Evolutionary conservation across 2,113 vertebrate genomes (phyloP), one percentile per base, ranked within the genome.

Genomic region (Pseudolaguvia tuberculata): DNA sequence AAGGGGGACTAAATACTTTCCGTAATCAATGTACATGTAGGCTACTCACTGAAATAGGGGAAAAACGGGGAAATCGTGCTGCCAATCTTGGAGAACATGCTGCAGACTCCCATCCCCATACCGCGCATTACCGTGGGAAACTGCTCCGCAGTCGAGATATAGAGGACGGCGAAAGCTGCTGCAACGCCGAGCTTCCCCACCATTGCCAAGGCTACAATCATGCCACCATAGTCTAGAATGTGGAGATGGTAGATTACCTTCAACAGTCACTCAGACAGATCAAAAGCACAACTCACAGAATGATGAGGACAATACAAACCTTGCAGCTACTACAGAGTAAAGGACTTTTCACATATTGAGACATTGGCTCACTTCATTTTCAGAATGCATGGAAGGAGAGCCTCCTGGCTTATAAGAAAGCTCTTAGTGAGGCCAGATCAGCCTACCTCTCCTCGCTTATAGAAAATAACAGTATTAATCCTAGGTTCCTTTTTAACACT

Each of bases 71-170:
- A 81, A 13, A 80, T 31, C 14, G 80, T 76, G 70, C 51, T 75
- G 63, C 84, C 80, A 1, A 83, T 62, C 62, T 58, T 72, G 55
- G 69, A 82, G 55, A 66, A 79, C 72, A 83, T 83, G 52, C 82
- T 76, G 21, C 47, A 17, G 1, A 84, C 1, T 1, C 84, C 85
- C 47, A 87, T 18, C 29, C 85, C 87, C 80, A 85, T 87, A 56
- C 80, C 86, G 25, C 87, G 84, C 78, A 88, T 77, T 47, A 84
- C 82, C 0, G 87, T 86, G 51, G 84, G 86, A 20, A 83, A 77
- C 52, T 86, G 79, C 78, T 89, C 87, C 66, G 76, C 77, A 2
- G 82, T 75, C 15, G 80, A 74, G 52, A 88, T 21, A 29, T 20
- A 82, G 6, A 76, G 52, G 3, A 85, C 25, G 5, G 61, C 2